Percentiles rank a stretch among this genome's conserved stretches.
Evolutionary conservation across 2,797 vertebrate genomes (phyloP).

Genomic region (Geotrypetes seraphini): DNA sequence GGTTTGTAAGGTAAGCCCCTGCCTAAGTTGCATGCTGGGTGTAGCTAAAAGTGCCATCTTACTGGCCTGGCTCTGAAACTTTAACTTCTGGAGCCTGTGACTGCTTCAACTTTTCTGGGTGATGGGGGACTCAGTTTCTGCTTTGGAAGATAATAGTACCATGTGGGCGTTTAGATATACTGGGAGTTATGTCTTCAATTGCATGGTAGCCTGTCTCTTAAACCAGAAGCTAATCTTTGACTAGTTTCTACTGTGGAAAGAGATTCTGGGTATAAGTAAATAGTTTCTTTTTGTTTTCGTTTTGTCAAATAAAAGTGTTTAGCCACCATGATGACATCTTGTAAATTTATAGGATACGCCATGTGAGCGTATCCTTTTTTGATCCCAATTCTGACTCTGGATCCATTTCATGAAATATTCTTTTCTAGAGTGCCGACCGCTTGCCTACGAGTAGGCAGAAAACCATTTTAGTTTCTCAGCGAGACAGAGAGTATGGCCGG

Average conservation of each 20-base stretch:
- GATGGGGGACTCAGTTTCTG: too few relatives aligned
- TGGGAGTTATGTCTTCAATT: too few relatives aligned
- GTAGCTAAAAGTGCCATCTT: constrained; percentile 28
- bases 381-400: constrained; percentile 19
- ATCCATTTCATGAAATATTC: constrained; percentile 20
- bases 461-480: constrained; percentile 24
- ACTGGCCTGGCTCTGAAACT: constrained; percentile 56
- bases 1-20: constrained; percentile 66
- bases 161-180: too few relatives aligned
- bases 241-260: too few relatives aligned
- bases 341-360: constrained; percentile 24
- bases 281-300: too few relatives aligned
- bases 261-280: too few relatives aligned
- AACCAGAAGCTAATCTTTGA: too few relatives aligned
- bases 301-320: too few relatives aligned
- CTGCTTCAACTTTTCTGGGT: too few relatives aligned
- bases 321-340: constrained; percentile 28
- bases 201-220: too few relatives aligned
- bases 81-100: too few relatives aligned
- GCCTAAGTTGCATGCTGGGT: constrained; percentile 45
- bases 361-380: constrained; percentile 2
- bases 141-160: too few relatives aligned
- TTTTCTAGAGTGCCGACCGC: constrained; percentile 29
- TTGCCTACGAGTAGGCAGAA: constrained; percentile 32
- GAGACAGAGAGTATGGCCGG: constrained; percentile 13